These are phyloP conservation scores for Ophiodon elongatus DNA, from an alignment of 2,113 vertebrate genomes.

Conservation along the genomic window DNA sequence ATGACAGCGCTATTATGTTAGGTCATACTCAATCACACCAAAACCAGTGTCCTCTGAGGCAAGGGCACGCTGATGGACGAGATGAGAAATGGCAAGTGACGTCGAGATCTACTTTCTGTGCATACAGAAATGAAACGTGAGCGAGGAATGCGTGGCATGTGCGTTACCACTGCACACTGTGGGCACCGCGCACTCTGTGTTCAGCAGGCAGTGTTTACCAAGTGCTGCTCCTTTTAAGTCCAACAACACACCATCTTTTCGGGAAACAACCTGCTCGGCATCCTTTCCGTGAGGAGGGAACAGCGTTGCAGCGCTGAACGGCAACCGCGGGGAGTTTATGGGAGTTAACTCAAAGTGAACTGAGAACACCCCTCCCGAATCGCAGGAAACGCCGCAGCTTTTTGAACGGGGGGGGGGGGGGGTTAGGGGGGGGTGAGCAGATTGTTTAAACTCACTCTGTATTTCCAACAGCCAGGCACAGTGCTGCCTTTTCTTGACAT, in stretches of 20 bases:
- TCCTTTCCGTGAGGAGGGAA: slow-evolving; percentile 24
- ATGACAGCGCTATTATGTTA: slow-evolving; percentile 45
- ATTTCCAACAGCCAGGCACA: slow-evolving; percentile 74
- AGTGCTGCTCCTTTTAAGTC: slow-evolving; percentile 29
- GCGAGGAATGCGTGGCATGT: slow-evolving; percentile 14
- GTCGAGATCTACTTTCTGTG: slow-evolving; percentile 56
- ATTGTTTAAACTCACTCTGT: slow-evolving; percentile 75
- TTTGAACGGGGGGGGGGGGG: slow-evolving; percentile 12
- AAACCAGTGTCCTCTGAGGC: slow-evolving; percentile 61
- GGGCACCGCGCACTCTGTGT: background rate
- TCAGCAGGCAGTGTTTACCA: slow-evolving; percentile 31
- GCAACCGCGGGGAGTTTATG: slow-evolving; percentile 46
- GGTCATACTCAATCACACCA: slow-evolving; percentile 57
- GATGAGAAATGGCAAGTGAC: slow-evolving; percentile 64
- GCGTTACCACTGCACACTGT: background rate
- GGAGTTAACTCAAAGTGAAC: slow-evolving; percentile 47
- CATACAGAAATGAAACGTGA: slow-evolving; percentile 41
- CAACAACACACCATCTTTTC: slow-evolving; percentile 20
- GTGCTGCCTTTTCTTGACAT: slow-evolving; percentile 77
- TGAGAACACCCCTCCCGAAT: slow-evolving; percentile 53
- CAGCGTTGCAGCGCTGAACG: slow-evolving; percentile 26
- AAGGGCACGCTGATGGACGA: slow-evolving; percentile 62
- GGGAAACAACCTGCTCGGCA: slow-evolving; percentile 44
- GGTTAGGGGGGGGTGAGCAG: slow-evolving; percentile 6
- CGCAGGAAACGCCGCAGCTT: slow-evolving; percentile 37